Conservation (phyloP, 2,113 vertebrate species). For the Passer domesticus region DNA sequence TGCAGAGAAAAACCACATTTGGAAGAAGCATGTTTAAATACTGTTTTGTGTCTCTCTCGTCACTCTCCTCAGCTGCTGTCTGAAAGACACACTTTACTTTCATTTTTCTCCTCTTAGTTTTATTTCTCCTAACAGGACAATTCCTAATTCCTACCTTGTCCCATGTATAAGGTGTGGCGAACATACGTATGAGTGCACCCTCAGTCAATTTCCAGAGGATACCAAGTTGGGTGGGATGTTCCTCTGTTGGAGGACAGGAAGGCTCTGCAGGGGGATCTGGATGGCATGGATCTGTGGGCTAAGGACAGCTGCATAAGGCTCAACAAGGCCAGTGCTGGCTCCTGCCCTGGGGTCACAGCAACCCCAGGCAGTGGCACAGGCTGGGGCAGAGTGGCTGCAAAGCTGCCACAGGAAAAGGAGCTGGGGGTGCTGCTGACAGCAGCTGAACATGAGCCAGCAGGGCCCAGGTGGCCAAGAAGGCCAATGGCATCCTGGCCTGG, state of each 20-base stretch:
- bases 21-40: neutral
- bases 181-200: neutral
- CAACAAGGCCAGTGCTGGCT: rapidly evolving
- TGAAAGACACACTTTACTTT: neutral
- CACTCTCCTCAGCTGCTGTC: neutral
- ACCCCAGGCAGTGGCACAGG: neutral
- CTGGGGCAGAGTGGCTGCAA: neutral
- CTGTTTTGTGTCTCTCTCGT: neutral
- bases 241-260: neutral
- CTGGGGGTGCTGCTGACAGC: neutral
- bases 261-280: neutral
- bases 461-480: neutral
- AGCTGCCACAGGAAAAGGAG: neutral
- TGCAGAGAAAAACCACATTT: neutral
- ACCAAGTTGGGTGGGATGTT: neutral
- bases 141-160: neutral
- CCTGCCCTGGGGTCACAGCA: neutral
- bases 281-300: rapidly evolving
- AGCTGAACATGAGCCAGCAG: neutral
- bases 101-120: neutral
- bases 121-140: neutral
- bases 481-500: neutral
- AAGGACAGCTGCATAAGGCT: rapidly evolving
- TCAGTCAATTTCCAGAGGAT: neutral
- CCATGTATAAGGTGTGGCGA: neutral